Evolutionary conservation across 2,113 vertebrate species (phyloP).

Genomic region (Pluvialis apricaria): DNA sequence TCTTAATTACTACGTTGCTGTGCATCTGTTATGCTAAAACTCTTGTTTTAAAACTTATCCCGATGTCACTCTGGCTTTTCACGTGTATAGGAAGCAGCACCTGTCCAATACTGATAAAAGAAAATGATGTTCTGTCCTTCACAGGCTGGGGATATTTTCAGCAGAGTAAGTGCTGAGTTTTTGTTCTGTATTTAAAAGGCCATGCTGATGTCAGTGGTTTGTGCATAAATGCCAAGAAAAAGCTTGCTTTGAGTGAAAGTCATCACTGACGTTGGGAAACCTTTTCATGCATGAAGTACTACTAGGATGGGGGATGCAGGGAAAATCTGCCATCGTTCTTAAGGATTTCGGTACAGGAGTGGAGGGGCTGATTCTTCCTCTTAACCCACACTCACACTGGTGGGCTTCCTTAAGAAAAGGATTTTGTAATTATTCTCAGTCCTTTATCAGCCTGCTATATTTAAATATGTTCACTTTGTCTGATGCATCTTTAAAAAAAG

Average conservation of each 20-base stretch:
- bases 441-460: background rate
- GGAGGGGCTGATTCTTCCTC: background rate
- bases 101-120: background rate
- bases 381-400: rapidly evolving
- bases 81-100: background rate
- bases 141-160: background rate
- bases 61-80: background rate
- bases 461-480: background rate
- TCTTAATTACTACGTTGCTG: background rate
- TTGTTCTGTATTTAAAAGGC: background rate
- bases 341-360: rapidly evolving
- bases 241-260: background rate
- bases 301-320: background rate
- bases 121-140: background rate
- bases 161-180: background rate
- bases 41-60: background rate
- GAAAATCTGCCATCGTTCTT: rapidly evolving
- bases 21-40: background rate
- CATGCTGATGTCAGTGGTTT: background rate
- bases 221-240: background rate
- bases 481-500: too few relatives aligned
- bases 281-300: rapidly evolving
- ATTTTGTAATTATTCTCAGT: background rate
- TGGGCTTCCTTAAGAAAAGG: background rate
- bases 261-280: background rate